Conservation (phyloP, 2,888 invertebrate species). For the Byasa hedistus region DNA sequence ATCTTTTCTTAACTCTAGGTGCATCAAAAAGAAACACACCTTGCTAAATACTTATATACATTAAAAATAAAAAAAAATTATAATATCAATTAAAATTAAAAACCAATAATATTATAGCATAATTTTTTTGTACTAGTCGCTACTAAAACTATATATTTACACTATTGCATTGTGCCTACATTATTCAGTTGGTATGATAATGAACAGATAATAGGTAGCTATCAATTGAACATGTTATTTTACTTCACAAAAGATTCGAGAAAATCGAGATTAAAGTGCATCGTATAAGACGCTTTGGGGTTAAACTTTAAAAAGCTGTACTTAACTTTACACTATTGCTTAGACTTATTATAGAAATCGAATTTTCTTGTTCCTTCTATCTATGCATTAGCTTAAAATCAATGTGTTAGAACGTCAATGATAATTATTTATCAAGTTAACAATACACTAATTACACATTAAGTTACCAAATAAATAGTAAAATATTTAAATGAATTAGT, state of each 20-base stretch:
- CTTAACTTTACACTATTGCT: too few species aligned
- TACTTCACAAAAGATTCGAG: not conserved
- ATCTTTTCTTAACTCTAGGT: constrained; percentile 74
- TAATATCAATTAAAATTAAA: constrained; percentile 25
- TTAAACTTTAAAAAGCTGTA: too few species aligned
- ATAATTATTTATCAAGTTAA: too few species aligned
- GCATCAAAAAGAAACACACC: constrained; percentile 62
- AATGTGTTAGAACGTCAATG: too few species aligned
- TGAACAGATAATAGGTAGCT: constrained; percentile 6
- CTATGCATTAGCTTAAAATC: too few species aligned
- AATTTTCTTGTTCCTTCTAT: too few species aligned
- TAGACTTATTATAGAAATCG: too few species aligned
- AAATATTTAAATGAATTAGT: too few species aligned
- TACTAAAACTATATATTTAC: constrained; percentile 21
- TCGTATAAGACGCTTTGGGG: not conserved
- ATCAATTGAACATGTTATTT: not conserved
- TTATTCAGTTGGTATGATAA: constrained; percentile 14
- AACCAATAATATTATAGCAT: constrained; percentile 17
- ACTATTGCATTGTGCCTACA: constrained; percentile 25
- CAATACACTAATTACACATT: too few species aligned
- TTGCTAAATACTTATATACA: constrained; percentile 51
- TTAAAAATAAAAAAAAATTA: constrained; percentile 21
- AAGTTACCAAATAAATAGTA: too few species aligned
- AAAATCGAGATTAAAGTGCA: not conserved
- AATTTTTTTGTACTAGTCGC: constrained; percentile 28